phyloP scores from a whole-genome alignment of 2,797 vertebrate species.

The Thalassophryne amazonica region DNA sequence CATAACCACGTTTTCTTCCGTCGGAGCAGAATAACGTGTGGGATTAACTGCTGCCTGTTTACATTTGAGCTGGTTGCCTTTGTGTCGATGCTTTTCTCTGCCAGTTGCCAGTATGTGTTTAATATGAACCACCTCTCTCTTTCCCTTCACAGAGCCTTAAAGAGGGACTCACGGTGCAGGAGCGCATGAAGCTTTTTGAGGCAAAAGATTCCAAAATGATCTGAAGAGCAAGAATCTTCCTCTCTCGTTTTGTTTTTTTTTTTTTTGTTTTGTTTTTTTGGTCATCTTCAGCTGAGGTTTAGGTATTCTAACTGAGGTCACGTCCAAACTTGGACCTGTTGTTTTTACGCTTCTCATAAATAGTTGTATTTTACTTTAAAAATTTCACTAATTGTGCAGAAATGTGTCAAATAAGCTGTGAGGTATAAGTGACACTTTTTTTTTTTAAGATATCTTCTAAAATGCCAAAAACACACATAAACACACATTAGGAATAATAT shows the following conservation, averaged over 20 bases:
- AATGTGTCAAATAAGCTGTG: constrained; percentile 51
- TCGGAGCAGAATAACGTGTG: not conserved
- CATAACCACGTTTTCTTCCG: not conserved
- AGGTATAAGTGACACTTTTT: constrained; percentile 44
- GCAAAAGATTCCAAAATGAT: constrained; percentile 94
- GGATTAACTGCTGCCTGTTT: not conserved
- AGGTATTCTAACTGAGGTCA: constrained; percentile 9
- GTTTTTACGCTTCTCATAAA: constrained; percentile 32
- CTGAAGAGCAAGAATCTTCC: constrained; percentile 54
- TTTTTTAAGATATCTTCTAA: constrained; percentile 47
- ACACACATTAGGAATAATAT: constrained; percentile 63
- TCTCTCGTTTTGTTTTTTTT: constrained; percentile 11
- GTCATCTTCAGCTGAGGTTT: constrained; percentile 10
- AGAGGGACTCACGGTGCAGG: constrained; percentile 97
- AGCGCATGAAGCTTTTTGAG: constrained; percentile 97
- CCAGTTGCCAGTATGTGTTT: not conserved
- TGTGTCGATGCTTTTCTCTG: not conserved
- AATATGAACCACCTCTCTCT: not conserved
- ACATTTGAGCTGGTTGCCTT: not conserved
- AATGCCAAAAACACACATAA: constrained; percentile 70
- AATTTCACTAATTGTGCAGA: constrained; percentile 1
- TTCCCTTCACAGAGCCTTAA: constrained; percentile 88
- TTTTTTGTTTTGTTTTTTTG: constrained; percentile 3
- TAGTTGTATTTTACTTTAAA: constrained; percentile 16
- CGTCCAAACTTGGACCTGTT: constrained; percentile 30